These are phyloP conservation scores for Lasioglossum figueresi DNA, from an alignment of 2,888 invertebrate genomes.

Conservation along the genomic window DNA sequence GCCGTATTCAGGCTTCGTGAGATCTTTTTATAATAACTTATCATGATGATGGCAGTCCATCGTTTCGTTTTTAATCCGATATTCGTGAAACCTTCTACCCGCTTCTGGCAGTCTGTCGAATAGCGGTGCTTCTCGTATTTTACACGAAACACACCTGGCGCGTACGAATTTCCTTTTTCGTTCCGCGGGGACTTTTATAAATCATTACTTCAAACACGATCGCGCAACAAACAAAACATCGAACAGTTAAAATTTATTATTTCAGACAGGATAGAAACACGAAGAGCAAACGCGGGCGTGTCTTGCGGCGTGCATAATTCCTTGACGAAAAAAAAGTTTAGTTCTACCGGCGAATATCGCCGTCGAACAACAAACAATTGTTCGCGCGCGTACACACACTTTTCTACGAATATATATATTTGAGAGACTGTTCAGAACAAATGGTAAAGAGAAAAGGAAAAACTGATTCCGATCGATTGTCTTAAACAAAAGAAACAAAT, in stretches of 20 bases:
- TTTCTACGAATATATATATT: constrained; percentile 61
- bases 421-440: constrained; percentile 67
- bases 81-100: constrained; percentile 36
- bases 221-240: constrained; percentile 10
- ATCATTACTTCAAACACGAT: constrained; percentile 18
- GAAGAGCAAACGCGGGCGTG: not conserved
- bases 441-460: constrained; percentile 32
- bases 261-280: constrained; percentile 17
- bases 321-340: not conserved
- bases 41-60: constrained; percentile 56
- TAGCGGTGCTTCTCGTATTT: constrained; percentile 46
- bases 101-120: constrained; percentile 65
- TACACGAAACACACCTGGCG: constrained; percentile 26
- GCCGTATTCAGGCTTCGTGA: constrained; percentile 47
- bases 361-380: constrained; percentile 15
- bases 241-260: constrained; percentile 33
- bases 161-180: constrained; percentile 17
- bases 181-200: constrained; percentile 39
- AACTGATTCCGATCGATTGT: constrained; percentile 57
- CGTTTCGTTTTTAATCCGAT: constrained; percentile 63
- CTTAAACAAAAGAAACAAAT: constrained; percentile 34
- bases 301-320: constrained; percentile 20
- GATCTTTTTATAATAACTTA: constrained; percentile 63
- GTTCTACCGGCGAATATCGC: not conserved
- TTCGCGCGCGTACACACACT: constrained; percentile 25